A percentile compares a stretch with the other conserved stretches of the same genome.
phyloP scores from a whole-genome alignment of 1,140 invertebrate species.

The Archegozetes longisetosus region DNA sequence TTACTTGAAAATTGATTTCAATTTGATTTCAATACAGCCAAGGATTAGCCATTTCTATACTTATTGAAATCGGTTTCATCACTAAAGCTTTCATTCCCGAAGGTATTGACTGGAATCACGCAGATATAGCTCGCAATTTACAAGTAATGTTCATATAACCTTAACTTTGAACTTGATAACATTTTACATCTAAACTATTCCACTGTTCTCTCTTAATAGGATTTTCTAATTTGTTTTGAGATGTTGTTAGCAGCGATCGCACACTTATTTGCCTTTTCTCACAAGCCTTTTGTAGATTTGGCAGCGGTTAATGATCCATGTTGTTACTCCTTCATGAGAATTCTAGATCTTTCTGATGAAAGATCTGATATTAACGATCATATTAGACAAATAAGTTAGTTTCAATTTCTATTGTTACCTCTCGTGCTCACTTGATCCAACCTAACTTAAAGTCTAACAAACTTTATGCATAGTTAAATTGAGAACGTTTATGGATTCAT shows the following conservation, averaged over 20 bases:
- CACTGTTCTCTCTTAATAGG: constrained; percentile 38
- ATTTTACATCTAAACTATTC: constrained; percentile 2
- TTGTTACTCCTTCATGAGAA: constrained; percentile 49
- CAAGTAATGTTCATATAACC: constrained; percentile 42
- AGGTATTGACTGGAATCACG: constrained; percentile 40
- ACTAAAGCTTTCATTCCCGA: constrained; percentile 47
- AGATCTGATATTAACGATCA: constrained; percentile 16
- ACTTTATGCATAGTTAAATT: no score
- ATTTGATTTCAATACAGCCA: constrained; percentile 59
- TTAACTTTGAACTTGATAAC: neutral
- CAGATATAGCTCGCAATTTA: constrained; percentile 40
- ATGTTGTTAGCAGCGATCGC: constrained; percentile 91
- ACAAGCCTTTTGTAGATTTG: constrained; percentile 57
- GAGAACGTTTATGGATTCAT: no score
- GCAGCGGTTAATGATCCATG: constrained; percentile 36
- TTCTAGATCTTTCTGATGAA: constrained; percentile 85
- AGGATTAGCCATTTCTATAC: constrained; percentile 67
- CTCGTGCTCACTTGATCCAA: no score
- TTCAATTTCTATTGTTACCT: no score
- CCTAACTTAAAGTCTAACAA: no score
- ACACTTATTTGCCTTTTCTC: constrained; percentile 86
- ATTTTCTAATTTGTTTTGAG: constrained; percentile 91
- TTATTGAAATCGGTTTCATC: constrained; percentile 60
- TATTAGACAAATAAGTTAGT: constrained; percentile 11
- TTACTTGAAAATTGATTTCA: neutral